Evolutionary conservation across 1,140 invertebrate species (phyloP), one percentile per base, ranked within the genome.

Genomic region (Drosophila trapezifrons): DNA sequence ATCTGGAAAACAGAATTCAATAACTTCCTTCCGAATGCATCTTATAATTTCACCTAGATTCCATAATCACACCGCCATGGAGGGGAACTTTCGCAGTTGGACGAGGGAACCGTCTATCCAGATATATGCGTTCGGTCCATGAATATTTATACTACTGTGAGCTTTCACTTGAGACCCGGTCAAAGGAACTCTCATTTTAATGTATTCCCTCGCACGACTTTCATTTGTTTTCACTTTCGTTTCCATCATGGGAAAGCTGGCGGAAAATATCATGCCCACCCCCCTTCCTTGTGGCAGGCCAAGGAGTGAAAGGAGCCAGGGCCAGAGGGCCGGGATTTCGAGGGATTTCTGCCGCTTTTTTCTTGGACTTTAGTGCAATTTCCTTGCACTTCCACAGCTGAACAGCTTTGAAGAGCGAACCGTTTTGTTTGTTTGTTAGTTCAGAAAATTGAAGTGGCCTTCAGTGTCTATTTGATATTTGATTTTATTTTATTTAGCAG

Each of bases 171-270:
- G 37, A 45, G 42, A 37, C 22, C 43, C 32, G 57, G 71, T 79
- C 78, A 86, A 82, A 78, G 75, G 55, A 76, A 64, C 59, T 63
- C 56, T 51, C 49, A 51, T 69, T 83, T 86, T 86, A 87, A 86
- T 86, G 69, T 86, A 86, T 86, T 86, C 83, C 51, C 65, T 79
- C 63, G 76, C 83, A 86, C 79, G 80, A 83, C 72, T 89, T 89
- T 89, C 84, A 77, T 80, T 87, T 89, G 72, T 89, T 79, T 71
- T 83, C 83, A 89, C 83, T 83, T 83, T 71, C 65, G 35, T 42
- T 71, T 76, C 72, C 43, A 43, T 72, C 79, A 75, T 62, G 58
- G 59, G 76, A 66, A 65, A 85, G 67, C 49, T 43, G 43, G 37
- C 20, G 29, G 43, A 63, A 58, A 81, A 62, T 67, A 62, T 69